Base-by-base conservation (phyloP, 2,888 invertebrate genomes). In the Megalurothrips usitatus region DNA sequence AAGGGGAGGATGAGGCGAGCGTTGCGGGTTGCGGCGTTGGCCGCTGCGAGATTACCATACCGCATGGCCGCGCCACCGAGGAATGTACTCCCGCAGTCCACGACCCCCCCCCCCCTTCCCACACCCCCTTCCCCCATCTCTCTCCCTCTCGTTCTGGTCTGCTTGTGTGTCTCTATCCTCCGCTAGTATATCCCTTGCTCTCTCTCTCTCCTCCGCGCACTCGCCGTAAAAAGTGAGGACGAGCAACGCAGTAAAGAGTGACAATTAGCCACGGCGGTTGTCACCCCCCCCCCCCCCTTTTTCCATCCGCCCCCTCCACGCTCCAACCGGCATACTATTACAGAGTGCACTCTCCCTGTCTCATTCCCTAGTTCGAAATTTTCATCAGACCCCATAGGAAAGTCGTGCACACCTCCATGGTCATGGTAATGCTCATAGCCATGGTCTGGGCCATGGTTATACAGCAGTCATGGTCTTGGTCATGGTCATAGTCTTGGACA, bases 31-130 rank as follows among this genome's bases (percentile, higher is more conserved):
- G 68, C 1, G 26, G 68, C 68, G 23, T 12, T 12, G 68, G 26
- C 26, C 68, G 68, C 23, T 11, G 68, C 12, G 68, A 75, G 68
- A 75, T 75, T 75, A 26, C 68, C 68, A 75, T 26, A 75, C 68
- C 68, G 26, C 68, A 75, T 26, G 68, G 26, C 26, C 23, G 68
- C 23, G 68, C 68, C 14, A 43, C 17, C 58, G 58, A 58, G 58
- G 58, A 58, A 58, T 58, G 58, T 58, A 58, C 19, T 58, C 58
- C 17, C 14, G 19, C 58, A 58, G 58, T 17, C 58, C 11, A 17
- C 58, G 58, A 17, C 58, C 9, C 63, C 19, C 11, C 63, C 63
- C 63, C 63, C 19, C 19, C 19, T 19, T 63, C 14, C 19, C 63
- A 14, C n/a, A 9, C n/a, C 63, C n/a, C 63, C 23, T 23, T n/a